These are phyloP conservation scores for Oceanites oceanicus DNA, from an alignment of 2,113 vertebrate genomes.

Conservation along the genomic window DNA sequence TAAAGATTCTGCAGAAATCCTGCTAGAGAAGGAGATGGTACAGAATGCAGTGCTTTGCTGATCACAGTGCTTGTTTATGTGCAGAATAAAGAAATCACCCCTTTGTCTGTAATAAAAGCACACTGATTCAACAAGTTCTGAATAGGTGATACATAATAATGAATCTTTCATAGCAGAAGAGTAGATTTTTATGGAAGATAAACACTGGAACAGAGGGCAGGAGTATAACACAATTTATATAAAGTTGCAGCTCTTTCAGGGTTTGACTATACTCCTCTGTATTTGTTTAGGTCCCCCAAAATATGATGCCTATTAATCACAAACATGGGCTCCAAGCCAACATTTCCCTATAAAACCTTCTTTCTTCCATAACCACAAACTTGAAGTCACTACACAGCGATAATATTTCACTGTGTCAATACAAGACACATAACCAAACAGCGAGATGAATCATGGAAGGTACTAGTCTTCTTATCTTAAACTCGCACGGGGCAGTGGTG, in stretches of 20 bases:
- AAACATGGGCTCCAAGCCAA: background rate
- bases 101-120: constrained; percentile 52
- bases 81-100: constrained; percentile 16
- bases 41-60: background rate
- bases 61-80: constrained; percentile 1
- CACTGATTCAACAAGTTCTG: background rate
- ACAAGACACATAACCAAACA: background rate
- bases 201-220: constrained; percentile 23
- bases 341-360: background rate
- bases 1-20: background rate
- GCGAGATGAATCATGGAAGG: background rate
- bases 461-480: background rate
- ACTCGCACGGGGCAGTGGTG: background rate
- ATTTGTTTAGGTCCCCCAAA: background rate
- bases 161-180: constrained; percentile 10
- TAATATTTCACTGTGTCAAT: background rate
- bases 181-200: constrained; percentile 43
- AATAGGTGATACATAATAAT: constrained; percentile 33
- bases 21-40: background rate
- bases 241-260: background rate
- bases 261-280: background rate
- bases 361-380: background rate
- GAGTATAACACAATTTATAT: constrained; percentile 20
- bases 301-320: background rate
- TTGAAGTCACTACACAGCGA: background rate